Evolutionary conservation across 2,113 vertebrate species (phyloP).

Genomic region (Scomber japonicus): DNA sequence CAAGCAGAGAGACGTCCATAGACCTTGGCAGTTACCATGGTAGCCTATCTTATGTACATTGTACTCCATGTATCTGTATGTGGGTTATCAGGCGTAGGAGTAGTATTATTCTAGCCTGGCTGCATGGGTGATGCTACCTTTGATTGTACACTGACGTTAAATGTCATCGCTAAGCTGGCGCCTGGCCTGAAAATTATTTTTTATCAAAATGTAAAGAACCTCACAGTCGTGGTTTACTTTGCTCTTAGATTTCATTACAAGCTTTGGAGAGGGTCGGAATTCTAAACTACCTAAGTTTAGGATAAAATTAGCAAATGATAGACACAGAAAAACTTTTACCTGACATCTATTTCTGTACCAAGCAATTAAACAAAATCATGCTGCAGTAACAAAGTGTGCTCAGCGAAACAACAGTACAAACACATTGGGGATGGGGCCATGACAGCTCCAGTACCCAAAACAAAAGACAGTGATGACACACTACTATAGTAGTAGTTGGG

Average conservation of each 20-base stretch:
- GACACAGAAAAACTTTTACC: background rate
- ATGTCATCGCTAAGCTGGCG: constrained; percentile 50
- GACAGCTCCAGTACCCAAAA: background rate
- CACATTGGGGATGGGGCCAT: background rate
- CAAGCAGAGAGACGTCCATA: constrained; percentile 40
- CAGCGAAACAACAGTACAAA: background rate
- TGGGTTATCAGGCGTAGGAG: constrained; percentile 63
- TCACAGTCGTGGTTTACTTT: background rate
- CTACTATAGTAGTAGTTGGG: background rate
- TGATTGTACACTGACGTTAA: constrained; percentile 60
- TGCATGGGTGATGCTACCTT: constrained; percentile 62
- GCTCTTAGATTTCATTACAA: constrained; percentile 56
- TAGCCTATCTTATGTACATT: constrained; percentile 71
- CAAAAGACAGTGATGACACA: background rate
- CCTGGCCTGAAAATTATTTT: constrained; percentile 36
- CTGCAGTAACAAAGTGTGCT: no score
- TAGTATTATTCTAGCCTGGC: constrained; percentile 54
- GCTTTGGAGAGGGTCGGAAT: constrained; percentile 39
- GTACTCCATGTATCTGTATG: constrained; percentile 59
- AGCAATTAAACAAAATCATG: no score
- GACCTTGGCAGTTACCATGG: constrained; percentile 71
- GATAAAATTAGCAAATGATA: background rate
- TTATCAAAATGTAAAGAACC: constrained; percentile 53
- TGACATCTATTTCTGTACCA: no score
- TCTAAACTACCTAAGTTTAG: background rate